Base-by-base conservation (phyloP, 2,888 invertebrate genomes). In the Serripes groenlandicus region DNA sequence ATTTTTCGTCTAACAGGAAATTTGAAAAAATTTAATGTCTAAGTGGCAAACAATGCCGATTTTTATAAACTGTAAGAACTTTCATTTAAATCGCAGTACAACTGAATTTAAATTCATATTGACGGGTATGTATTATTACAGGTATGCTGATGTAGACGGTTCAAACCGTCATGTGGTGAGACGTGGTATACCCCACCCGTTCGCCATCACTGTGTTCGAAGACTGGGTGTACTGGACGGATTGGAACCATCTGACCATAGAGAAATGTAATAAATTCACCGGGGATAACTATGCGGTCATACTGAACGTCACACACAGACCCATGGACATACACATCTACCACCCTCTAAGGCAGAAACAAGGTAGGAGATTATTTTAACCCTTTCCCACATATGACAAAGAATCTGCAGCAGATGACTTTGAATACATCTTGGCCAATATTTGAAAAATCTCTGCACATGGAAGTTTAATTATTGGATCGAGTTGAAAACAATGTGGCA, bases 221-320 rank as follows among this genome's bases (percentile, higher is more conserved):
- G 93, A 99, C 92, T 97, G 96, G 92, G 94, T 96, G 81, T 99
- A 97, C 95, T 99, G 99, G 99, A 98, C 98, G 0, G 99, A 99
- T 94, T 99, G 99, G 99, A 99, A 99, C 94, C 95, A 98, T 78
- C 98, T 99, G 94, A 97, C 97, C 0, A 97, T 99, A 75, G 97
- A 97, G 90, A 96, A 97, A 91, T 99, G 99, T 0, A 97, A 99
- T 92, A 99, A 93, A 94, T 98, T 97, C 94, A 97, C 97, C 0
- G 96, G 96, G 73, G 93, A 92, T 86, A 96, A 97, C 90, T 95
- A 97, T 74, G 96, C 96, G 70, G 95, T 97, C 1, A 95, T 99
- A 1, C 95, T 98, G 72, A 99, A 98, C 91, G 98, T 98, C 0
- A 99, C 99, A 0, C 99, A 99, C 94, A 96, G 98, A 72, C 99